Evolutionary conservation across 2,797 vertebrate species (phyloP).

Genomic region (Chelon labrosus): DNA sequence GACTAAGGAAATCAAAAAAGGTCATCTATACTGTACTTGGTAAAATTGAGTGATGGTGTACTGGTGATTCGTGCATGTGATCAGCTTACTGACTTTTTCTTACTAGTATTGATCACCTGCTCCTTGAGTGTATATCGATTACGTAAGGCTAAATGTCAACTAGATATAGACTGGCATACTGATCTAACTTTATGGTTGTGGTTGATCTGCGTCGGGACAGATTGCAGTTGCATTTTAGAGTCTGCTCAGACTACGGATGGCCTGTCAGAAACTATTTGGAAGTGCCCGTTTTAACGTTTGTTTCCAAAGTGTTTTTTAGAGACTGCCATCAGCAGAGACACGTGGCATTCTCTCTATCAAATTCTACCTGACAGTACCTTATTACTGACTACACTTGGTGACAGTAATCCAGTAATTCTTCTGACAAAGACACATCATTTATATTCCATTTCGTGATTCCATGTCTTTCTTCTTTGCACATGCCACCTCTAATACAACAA

Average conservation of each 20-base stretch:
- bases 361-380: constrained; percentile 60
- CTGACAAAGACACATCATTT: constrained; percentile 52
- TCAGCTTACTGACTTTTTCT: constrained; percentile 26
- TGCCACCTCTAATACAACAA: constrained; percentile 23
- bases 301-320: constrained; percentile 45
- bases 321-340: constrained; percentile 40
- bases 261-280: constrained; percentile 51
- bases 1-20: constrained; percentile 38
- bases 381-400: constrained; percentile 59
- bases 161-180: constrained; percentile 3
- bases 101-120: constrained; percentile 25
- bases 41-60: constrained; percentile 4
- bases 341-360: constrained; percentile 52
- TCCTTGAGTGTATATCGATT: constrained; percentile 32
- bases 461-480: constrained; percentile 1
- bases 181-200: constrained; percentile 19
- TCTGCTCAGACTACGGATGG: constrained; percentile 15
- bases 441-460: constrained; percentile 37
- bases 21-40: constrained; percentile 6
- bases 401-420: constrained; percentile 64
- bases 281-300: constrained; percentile 20
- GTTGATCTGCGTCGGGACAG: constrained; percentile 12
- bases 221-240: constrained; percentile 13
- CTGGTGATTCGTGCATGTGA: constrained; percentile 8
- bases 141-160: constrained; percentile 28